Evolutionary conservation across 2,888 invertebrate genomes (phyloP), one percentile per base, ranked within the genome.

Genomic region (Diplolepis rosae): DNA sequence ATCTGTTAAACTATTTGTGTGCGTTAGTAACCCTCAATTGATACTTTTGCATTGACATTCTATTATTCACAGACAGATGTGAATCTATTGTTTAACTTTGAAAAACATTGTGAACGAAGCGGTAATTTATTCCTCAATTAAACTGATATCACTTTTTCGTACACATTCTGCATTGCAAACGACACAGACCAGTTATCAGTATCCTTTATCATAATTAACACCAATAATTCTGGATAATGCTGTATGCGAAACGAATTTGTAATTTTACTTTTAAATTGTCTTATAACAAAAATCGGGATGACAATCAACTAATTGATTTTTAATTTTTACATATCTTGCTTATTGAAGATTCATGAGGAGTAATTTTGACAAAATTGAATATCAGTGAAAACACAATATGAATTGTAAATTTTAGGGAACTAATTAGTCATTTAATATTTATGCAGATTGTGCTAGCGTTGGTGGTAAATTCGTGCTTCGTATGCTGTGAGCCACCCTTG

Each of bases 401-500:
- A 28, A 24, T 52, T 52, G 4, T 52, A 24, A 24, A 27, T 54
- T 39, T 61, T 61, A n/a, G n/a, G n/a, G n/a, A n/a, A n/a, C n/a
- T n/a, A n/a, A n/a, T n/a, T n/a, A n/a, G n/a, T n/a, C n/a, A n/a
- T n/a, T 11, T 39, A 39, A 15, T 61, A 61, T 61, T 52, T 73
- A 65, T 51, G 28, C 76, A 83, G 83, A 79, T 81, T 72, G 76
- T 79, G 68, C 71, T 80, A 51, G 75, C 77, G 66, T 71, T 85
- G 76, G 77, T 82, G 75, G 69, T 85, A 69, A 82, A 83, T 69
- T 71, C 82, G 68, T 78, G 82, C 66, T 71, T 79, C 56, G 79
- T 81, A 18, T 80, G 77, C 30, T 77, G 80, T 67, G 85, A 85
- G 71, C 87, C 86, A 18, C 83, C 84, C 22, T 73, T 88, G 70